A percentile compares a stretch with the other conserved stretches of the same genome.
phyloP scores from a whole-genome alignment of 1,140 invertebrate species.

The Xylocopa sonorina region DNA sequence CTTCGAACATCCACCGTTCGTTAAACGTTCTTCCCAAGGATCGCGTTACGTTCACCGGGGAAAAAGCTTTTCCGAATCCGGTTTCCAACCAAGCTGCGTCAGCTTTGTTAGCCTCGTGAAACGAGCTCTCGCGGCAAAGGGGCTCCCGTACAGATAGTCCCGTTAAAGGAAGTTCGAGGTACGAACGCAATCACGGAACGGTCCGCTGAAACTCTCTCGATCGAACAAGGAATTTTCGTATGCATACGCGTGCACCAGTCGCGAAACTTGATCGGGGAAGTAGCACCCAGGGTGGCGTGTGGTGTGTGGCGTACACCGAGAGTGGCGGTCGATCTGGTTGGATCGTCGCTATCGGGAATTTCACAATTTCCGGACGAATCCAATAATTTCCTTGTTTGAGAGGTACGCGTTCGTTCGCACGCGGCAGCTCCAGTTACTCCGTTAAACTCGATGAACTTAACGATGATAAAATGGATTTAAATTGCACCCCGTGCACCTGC shows the following conservation, averaged over 20 bases:
- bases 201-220: neutral
- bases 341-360: conserved; percentile 53
- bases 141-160: neutral
- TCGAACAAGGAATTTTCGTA: conserved; percentile 2
- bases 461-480: conserved; percentile 46
- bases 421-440: neutral
- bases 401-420: conserved; percentile 5
- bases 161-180: conserved; percentile 5
- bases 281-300: too few relatives aligned
- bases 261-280: neutral
- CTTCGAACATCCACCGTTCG: neutral
- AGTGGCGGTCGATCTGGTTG: conserved; percentile 16
- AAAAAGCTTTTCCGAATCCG: neutral
- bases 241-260: neutral
- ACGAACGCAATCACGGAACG: neutral
- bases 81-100: neutral
- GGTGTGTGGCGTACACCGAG: too few relatives aligned
- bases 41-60: neutral
- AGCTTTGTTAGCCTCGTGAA: neutral
- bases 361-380: conserved; percentile 62
- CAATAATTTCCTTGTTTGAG: conserved; percentile 55
- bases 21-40: conserved; percentile 16
- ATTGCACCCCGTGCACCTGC: conserved; percentile 20
- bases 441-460: conserved; percentile 11
- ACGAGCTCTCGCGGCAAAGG: conserved; percentile 6